Conservation (phyloP, 2,113 vertebrate genomes). For the Columba livia region DNA sequence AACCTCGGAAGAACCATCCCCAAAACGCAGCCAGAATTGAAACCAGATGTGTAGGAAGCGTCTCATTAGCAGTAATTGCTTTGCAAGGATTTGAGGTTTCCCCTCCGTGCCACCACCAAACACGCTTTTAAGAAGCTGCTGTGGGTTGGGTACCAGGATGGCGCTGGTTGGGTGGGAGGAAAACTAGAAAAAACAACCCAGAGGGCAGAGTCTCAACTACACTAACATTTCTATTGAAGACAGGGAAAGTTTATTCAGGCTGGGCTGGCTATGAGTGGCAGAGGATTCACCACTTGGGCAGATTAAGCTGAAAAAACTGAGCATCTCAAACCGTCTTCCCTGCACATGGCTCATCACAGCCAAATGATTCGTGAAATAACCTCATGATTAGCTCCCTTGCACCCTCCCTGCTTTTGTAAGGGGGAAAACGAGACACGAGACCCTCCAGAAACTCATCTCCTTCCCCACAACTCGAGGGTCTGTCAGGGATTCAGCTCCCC, state of each 20-base stretch:
- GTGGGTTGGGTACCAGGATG: background rate
- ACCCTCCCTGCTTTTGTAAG: background rate
- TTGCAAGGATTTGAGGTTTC: slow-evolving; percentile 67
- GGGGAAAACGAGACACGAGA: background rate
- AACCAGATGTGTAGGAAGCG: slow-evolving; percentile 64
- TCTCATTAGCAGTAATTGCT: slow-evolving; percentile 65
- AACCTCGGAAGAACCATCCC: background rate
- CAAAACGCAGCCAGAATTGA: background rate
- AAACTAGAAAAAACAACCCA: background rate
- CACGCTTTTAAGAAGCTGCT: background rate
- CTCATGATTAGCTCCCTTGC: background rate
- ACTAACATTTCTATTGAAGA: background rate
- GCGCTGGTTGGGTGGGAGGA: background rate
- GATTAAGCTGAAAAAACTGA: background rate
- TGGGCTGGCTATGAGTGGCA: background rate
- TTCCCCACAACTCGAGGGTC: background rate
- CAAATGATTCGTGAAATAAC: slow-evolving; percentile 3
- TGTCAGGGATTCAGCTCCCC: background rate
- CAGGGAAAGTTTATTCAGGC: background rate
- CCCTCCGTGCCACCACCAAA: slow-evolving; percentile 5
- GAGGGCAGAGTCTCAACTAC: background rate
- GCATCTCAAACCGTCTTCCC: background rate
- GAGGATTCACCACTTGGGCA: background rate
- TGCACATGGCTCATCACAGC: background rate
- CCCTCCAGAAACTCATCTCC: background rate